Base-by-base conservation (phyloP, 2,888 invertebrate genomes). In the Hypena proboscidalis region DNA sequence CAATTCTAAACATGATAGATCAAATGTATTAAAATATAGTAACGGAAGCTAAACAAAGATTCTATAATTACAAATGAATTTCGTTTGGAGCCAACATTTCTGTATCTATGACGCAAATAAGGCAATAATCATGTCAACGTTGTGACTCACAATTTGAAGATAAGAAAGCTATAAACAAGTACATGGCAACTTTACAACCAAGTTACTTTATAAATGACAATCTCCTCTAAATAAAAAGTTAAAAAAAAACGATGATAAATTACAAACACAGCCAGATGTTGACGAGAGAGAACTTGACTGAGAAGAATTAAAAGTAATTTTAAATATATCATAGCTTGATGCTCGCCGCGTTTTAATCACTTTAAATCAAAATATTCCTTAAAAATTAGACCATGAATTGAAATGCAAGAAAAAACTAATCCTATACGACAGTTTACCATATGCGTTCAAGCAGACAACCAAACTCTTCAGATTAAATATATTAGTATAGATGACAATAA, bases 11-110 rank as follows among this genome's bases (percentile, higher is more conserved):
- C 61, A 70, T 67, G 63, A 72, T 69, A 70, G 70, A 76, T 74
- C 26, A 15, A 58, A 58, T 46, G 31, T 32, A 63, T 51, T n/a
- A 62, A 38, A 61, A 68, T 76, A 69, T 77, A 78, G 70, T 61
- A 72, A 66, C 70, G 71, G 73, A 80, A 80, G 66, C 70, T 66
- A 77, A 77, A 80, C 71, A 80, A 79, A 74, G 68, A 70, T 74
- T 74, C 73, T 85, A 80, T 78, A 77, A 74, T 77, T 82, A 67
- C 58, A 50, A 69, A 69, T 70, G 63, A 61, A 60, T 72, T 69
- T 60, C 59, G 47, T 58, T 63, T 64, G 49, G 60, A 74, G 77
- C 77, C 81, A 83, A 83, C 66, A 49, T 61, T 52, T 60, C 46
- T 64, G 67, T 69, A 62, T 67, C 64, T 59, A 63, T 76, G 76